Conservation (phyloP, 2,113 vertebrate genomes). For the Ptychochromis oligacanthus region DNA sequence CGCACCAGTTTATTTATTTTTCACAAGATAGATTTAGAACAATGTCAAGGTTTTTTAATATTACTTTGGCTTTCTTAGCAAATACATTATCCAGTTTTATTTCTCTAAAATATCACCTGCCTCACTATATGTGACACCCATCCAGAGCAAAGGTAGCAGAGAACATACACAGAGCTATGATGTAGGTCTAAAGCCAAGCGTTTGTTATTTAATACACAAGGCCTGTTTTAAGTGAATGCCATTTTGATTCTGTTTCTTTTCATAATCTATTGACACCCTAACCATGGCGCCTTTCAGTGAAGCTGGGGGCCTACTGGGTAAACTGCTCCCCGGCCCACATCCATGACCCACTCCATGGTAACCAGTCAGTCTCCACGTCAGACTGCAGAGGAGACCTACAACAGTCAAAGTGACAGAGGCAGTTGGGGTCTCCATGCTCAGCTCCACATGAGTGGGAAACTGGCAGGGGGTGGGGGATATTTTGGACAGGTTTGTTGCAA, state of each 20-base stretch:
- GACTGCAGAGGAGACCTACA: slow-evolving; percentile 33
- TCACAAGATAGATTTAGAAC: neutral
- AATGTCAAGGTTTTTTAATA: neutral
- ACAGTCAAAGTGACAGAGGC: slow-evolving; percentile 47
- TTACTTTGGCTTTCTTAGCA: neutral
- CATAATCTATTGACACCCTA: slow-evolving; percentile 15
- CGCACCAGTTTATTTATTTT: neutral
- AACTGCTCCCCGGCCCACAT: slow-evolving; percentile 39
- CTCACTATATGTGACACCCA: too few species aligned
- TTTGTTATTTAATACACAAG: too few species aligned
- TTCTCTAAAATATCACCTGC: too few species aligned
- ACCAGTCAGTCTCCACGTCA: slow-evolving; percentile 60
- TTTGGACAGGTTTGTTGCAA: slow-evolving; percentile 28
- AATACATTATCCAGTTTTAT: neutral
- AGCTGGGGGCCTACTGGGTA: slow-evolving; percentile 53
- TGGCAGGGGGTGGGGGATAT: slow-evolving; percentile 12
- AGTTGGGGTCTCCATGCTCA: slow-evolving; percentile 25
- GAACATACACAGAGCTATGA: too few species aligned
- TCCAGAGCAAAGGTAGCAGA: neutral
- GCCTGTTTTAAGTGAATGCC: neutral
- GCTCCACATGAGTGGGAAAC: neutral
- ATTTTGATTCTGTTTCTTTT: slow-evolving; percentile 35
- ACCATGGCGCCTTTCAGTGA: slow-evolving; percentile 33
- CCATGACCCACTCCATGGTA: slow-evolving; percentile 70
- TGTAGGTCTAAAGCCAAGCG: neutral